Evolutionary conservation across 2,888 invertebrate genomes (phyloP), one percentile per base, ranked within the genome.

Genomic region (Hydraecia micacea): DNA sequence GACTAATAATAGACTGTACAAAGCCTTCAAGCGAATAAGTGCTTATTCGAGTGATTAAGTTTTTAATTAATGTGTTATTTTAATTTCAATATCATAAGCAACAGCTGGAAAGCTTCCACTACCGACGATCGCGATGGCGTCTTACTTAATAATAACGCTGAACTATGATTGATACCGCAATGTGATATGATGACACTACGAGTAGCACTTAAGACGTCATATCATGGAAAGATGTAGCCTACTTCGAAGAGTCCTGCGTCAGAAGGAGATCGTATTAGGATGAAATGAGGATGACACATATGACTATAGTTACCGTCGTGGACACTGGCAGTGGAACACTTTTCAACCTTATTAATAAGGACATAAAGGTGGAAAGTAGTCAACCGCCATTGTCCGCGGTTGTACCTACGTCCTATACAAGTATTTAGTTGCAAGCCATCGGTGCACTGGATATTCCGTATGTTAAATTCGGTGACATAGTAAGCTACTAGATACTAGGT

Each of bases 31-130:
- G 78, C 84, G 58, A 76, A 60, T 80, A 77, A 55, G 18, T 58
- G 49, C 75, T 67, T 58, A 83, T 73, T 69, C 72, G 69, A 62
- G 72, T 66, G 73, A 76, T 73, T 80, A 55, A 6, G 21, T 42
- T 71, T 74, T 73, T 58, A 76, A 81, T 84, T 13, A 80, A 72
- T 32, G 25, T 84, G 68, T 63, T 76, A 83, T 72, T 81, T 60
- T 83, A 76, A 71, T 42, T 36, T 52, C 66, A 63, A 74, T 72
- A 85, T 74, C 46, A 71, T 65, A 85, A 65, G 58, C 79, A 71
- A 82, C 75, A 73, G 42, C 79, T 52, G 75, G 32, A 73, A 82
- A 72, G 58, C 71, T 76, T 66, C 79, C 67, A 79, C 62, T 82
- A 32, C 86, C 65, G 63, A n/a, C 49, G 66, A 66, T 42, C n/a